Evolutionary conservation across 2,888 invertebrate genomes (phyloP), one percentile per base, ranked within the genome.

Genomic region (Coleophora flavipennella): DNA sequence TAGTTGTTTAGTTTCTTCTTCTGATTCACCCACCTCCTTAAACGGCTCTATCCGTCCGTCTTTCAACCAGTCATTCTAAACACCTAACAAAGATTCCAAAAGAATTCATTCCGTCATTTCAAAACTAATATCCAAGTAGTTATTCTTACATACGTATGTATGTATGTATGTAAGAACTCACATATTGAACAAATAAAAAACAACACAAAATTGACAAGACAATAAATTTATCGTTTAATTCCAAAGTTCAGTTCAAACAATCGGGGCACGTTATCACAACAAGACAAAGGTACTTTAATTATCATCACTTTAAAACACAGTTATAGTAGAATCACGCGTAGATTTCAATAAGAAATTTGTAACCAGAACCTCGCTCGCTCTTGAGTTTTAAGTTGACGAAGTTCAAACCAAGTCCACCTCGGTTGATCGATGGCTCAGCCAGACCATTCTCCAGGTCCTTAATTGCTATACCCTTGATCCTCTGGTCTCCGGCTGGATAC

Each of bases 381-480:
- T 80, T 83, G 51, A 86, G 40, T 35, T 83, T 80, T 1, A 86
- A 67, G 10, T 73, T 68, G 1, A 67, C 85, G 35, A 59, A 73
- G 13, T 62, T 58, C 42, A 77, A 72, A 0, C 83, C 83, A 0
- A 85, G 49, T 0, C 86, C 86, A 0, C 86, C 86, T 8, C 70
- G 41, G 0, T 46, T 76, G 3, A 86, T 79, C 0, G 81, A 65
- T 0, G 84, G 67, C 36, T 77, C 67, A 0, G 81, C 73, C 2
- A 67, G 35, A 0, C 69, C 72, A 43, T 80, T 76, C 1, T 83
- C 77, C 56, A 77, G 29, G 28, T 84, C 84, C 29, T 69, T 72
- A 8, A 84, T 77, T 1, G 77, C 72, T 1, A 84, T 75, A 0
- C 84, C 84, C 46, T 81, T 83, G 2, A 84, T 81, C 43, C 58